phyloP scores from a whole-genome alignment of 2,113 vertebrate species.

The Hippopotamus amphibius region DNA sequence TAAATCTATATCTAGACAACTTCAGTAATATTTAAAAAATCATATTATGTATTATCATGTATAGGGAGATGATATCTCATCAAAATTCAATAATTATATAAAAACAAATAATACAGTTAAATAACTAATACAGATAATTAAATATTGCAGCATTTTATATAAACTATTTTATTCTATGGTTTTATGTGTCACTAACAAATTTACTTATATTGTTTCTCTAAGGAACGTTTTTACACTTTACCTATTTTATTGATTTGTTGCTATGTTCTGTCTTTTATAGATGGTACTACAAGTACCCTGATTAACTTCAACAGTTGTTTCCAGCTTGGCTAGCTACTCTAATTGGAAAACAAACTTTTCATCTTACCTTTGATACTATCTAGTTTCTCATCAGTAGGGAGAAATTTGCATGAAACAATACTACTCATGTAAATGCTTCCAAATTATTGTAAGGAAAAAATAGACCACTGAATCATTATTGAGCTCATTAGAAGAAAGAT shows the following conservation, averaged over 20 bases:
- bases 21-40: not conserved
- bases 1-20: not conserved
- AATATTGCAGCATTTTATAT: not conserved
- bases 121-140: not conserved
- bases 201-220: not conserved
- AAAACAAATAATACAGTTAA: not conserved
- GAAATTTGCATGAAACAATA: slow-evolving; percentile 61
- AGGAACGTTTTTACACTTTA: not conserved
- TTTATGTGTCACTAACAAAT: not conserved
- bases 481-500: slow-evolving; percentile 67
- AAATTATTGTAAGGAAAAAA: slow-evolving; percentile 60
- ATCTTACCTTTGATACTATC: slow-evolving; percentile 57
- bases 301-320: slow-evolving; percentile 36
- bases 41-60: not conserved
- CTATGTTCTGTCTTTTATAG: not conserved
- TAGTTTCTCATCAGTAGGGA: slow-evolving; percentile 44
- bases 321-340: not conserved
- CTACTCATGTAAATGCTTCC: slow-evolving; percentile 63
- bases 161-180: not conserved
- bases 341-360: slow-evolving; percentile 59
- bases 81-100: not conserved
- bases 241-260: not conserved
- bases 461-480: slow-evolving; percentile 55
- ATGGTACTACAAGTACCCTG: not conserved
- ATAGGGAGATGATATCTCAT: not conserved